phyloP scores from a whole-genome alignment of 2,797 vertebrate species.

The Telmatherina bonti region DNA sequence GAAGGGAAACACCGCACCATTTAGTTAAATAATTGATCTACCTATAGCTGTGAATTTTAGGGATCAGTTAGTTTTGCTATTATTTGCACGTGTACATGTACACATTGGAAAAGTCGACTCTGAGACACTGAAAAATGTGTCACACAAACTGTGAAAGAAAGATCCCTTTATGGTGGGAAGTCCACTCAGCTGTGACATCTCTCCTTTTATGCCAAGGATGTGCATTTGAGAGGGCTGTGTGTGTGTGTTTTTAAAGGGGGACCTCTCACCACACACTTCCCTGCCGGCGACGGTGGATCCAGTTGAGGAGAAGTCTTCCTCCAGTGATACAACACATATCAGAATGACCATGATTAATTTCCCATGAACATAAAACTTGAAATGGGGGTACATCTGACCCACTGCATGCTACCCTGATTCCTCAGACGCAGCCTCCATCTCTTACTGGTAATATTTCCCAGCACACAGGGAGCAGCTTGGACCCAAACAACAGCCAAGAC shows the following conservation, averaged over 20 bases:
- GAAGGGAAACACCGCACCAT: neutral
- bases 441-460: conserved; percentile 49
- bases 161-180: conserved; percentile 69
- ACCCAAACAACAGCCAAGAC: conserved; percentile 48
- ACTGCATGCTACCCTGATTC: conserved; percentile 10
- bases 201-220: conserved; percentile 61
- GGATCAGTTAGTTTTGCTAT: conserved; percentile 4
- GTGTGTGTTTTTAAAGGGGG: conserved; percentile 75
- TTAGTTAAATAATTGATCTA: neutral
- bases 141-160: conserved; percentile 65
- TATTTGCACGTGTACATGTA: conserved; percentile 6
- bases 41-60: neutral
- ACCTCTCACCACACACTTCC: conserved; percentile 74
- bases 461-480: conserved; percentile 29
- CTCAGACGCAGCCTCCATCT: conserved; percentile 24
- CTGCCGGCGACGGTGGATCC: conserved; percentile 50
- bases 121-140: conserved; percentile 48
- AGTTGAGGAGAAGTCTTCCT: conserved; percentile 41
- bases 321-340: conserved; percentile 11
- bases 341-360: conserved; percentile 10
- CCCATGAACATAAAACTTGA: conserved; percentile 30
- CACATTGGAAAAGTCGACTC: conserved; percentile 27
- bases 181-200: conserved; percentile 57
- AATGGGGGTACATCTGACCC: conserved; percentile 5
- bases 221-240: conserved; percentile 78